Base-by-base conservation (phyloP, 2,113 vertebrate species). In the Apus apus region DNA sequence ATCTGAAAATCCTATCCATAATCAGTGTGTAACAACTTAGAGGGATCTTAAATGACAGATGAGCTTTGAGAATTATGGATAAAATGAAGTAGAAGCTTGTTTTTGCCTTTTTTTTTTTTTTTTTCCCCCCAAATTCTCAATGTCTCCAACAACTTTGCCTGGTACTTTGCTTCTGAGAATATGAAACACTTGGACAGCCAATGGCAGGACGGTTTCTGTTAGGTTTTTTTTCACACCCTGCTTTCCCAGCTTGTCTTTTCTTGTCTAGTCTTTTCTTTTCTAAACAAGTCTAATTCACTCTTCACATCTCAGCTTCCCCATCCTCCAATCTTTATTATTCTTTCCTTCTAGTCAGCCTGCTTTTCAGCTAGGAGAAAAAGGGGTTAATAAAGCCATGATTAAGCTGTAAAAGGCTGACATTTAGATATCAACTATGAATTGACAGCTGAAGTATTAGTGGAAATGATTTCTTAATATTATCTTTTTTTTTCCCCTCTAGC, bases 241-340 rank as follows among this genome's bases (percentile, higher is more conserved):
- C 96, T 96, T 97, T 97, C 94, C 93, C 96, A 97, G 95, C 94
- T 97, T 97, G 96, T 96, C 96, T 96, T 96, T 92, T 89, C 72
- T 84, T 94, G 94, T 93, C 90, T 90, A 93, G 91, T 84, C 90
- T 93, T 96, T 87, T 96, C 90, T 81, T 91, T 91, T 92, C 92
- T 87, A 64, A 94, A 96, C 78, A 87, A 71, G 76, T 58, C 66
- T 95, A 65, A 88, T 83, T 93, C 92, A 81, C 60, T 70, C 94
- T 95, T 95, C 75, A 53, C 50, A 43, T 85, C 72, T 66, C 87
- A 90, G 84, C 27, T 78, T 88, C 43, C 62, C 94, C 83, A 87
- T 94, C 90, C 87, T 97, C 70, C 84, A 84, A 3, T 86, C 80
- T 86, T 95, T n/a, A 56, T 78, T 74, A 82, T 62, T 73, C 53